Evolutionary conservation across 2,888 invertebrate genomes (phyloP), one percentile per base, ranked within the genome.

Genomic region (Monoplex corrugatus): DNA sequence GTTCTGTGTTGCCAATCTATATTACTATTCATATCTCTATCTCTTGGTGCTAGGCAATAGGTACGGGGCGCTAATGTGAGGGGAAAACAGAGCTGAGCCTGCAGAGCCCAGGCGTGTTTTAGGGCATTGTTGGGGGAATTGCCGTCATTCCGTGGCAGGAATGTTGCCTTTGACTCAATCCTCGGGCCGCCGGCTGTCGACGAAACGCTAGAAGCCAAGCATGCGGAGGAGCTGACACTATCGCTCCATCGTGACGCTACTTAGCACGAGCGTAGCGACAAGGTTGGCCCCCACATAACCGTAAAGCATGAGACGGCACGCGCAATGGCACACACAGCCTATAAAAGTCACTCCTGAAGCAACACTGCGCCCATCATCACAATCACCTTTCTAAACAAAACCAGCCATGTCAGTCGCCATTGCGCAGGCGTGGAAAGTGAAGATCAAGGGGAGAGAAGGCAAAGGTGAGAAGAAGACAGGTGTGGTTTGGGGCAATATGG

Each of bases 231-330:
- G 43, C 80, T 43, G 80, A 80, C 80, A 80, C 40, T 40, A 80
- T 80, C 80, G 80, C 80, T 80, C 80, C 38, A 80, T 80, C 80
- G 40, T 43, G 80, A 43, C 40, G 40, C 40, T 43, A 80, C 80
- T 80, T 80, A 80, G 80, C 80, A 43, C n/a, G 28, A 13, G 40
- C 40, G 40, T 43, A 16, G 43, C 23, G 23, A 80, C 80, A 68
- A 68, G 63, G 63, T 68, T 68, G 40, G 80, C 43, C 19, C 3
- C n/a, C 8, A 8, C 50, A 8, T 50, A 8, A 75, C 75, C 32
- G 35, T 75, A 75, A 75, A 75, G 0, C 75, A 2, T 6, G 35
- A 35, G n/a, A 16, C 23, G n/a, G 19, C 63, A 23, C 63, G 23
- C 35, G 75, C 75, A 19, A 19, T 35, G 35, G 75, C n/a, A n/a